Evolutionary conservation across 2,113 vertebrate genomes (phyloP), one percentile per base, ranked within the genome.

Genomic region (Lipophrys pholis): DNA sequence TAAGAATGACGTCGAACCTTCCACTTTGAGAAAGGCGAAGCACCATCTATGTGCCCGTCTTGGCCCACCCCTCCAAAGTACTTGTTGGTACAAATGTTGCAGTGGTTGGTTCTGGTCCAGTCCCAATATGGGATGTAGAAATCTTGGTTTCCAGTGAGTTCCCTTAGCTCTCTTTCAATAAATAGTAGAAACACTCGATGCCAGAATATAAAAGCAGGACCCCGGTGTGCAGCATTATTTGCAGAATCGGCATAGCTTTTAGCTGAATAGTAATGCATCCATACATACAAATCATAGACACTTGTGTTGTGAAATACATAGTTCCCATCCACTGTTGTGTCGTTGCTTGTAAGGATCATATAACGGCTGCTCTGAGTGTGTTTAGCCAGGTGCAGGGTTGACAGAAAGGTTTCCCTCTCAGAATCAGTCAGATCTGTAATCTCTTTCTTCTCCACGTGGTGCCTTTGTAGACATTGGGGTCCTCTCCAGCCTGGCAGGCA

Each of bases 111-210:
- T 21, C 73, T 61, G n/a, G 80, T 57, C 86, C 83, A 85, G 52
- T 85, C 73, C 64, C 83, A 85, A 8, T 83, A 83, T 17, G 83
- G 86, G n/a, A 87, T 67, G 17, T 65, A 76, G 54, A 85, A 87
- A 36, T 70, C 67, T 39, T 82, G 64, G 52, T 83, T 78, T 53
- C 69, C 48, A 8, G 80, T 87, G 41, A 85, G 57, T 0, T 76
- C 59, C 57, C 80, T 81, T 5, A 87, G 74, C 30, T 85, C 79
- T 10, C 73, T 72, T 42, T 87, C 85, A 12, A 87, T 54, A 16
- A 87, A 87, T 1, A 80, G 63, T 14, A 85, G 56, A 46, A 53
- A 62, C 12, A 63, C 9, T 2, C 80, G 21, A 41, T 87, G 82
- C 85, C 85, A 87, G 38, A 79, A 72, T 11, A 12, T 5, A n/a